phyloP scores from a whole-genome alignment of 2,113 vertebrate genomes.

The Perca flavescens region DNA sequence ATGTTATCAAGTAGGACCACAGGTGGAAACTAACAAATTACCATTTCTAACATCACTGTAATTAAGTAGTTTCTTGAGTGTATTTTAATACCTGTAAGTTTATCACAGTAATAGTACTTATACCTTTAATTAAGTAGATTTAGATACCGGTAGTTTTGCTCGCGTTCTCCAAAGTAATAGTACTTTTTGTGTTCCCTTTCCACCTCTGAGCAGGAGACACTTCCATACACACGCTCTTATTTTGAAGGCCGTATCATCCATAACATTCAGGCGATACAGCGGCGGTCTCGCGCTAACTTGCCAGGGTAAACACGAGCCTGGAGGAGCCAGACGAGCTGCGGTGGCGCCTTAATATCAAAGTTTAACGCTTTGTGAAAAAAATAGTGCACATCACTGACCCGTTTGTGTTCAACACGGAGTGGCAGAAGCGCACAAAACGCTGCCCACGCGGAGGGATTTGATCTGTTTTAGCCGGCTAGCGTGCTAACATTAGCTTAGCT shows the following conservation, averaged over 20 bases:
- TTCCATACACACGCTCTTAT: slow-evolving; percentile 12
- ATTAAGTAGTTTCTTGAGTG: no score
- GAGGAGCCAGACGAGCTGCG: slow-evolving; percentile 20
- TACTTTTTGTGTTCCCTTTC: no score
- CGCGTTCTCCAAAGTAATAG: no score
- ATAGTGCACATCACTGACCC: not conserved
- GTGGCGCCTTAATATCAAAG: slow-evolving; percentile 3
- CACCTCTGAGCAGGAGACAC: not conserved
- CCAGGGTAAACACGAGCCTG: slow-evolving; percentile 48
- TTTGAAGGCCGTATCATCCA: slow-evolving; percentile 36
- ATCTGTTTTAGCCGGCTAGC: slow-evolving; percentile 54
- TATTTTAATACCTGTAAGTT: not conserved
- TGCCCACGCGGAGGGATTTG: not conserved
- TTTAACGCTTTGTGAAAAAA: not conserved
- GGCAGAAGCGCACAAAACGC: not conserved
- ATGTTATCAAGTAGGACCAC: no score
- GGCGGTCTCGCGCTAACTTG: slow-evolving; percentile 27
- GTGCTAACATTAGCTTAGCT: slow-evolving; percentile 62
- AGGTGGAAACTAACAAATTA: no score
- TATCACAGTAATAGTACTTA: no score
- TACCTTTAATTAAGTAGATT: no score
- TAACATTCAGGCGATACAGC: slow-evolving; percentile 37
- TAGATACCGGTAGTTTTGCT: no score
- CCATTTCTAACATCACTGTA: no score
- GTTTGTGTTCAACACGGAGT: not conserved